Evolutionary conservation across 2,888 invertebrate genomes (phyloP).

Genomic region (Brachylomia viminalis): DNA sequence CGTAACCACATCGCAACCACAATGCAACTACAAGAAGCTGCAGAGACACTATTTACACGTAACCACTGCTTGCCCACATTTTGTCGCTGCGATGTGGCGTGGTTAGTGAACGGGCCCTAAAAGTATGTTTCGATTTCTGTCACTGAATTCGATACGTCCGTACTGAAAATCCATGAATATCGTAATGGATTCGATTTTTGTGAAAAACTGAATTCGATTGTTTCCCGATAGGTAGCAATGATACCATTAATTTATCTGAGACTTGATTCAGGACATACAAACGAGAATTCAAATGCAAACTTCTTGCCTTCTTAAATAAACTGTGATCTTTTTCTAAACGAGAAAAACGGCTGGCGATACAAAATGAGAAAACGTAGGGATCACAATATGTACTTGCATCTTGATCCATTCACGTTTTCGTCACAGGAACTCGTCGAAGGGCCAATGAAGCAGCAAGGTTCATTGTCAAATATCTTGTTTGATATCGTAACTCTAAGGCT

Average conservation of each 20-base stretch:
- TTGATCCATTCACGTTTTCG: constrained; percentile 16
- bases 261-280: constrained; percentile 27
- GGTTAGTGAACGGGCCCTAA: too few species aligned
- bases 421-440: constrained; percentile 15
- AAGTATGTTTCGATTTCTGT: not conserved
- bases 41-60: too few species aligned
- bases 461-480: constrained; percentile 9
- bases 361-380: constrained; percentile 28
- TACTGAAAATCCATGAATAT: not conserved
- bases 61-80: too few species aligned
- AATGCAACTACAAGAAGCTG: too few species aligned
- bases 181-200: too few species aligned
- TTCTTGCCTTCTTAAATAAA: constrained; percentile 14
- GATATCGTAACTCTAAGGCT: not conserved
- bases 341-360: not conserved
- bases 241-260: constrained; percentile 43
- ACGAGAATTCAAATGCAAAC: constrained; percentile 31
- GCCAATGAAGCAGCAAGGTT: constrained; percentile 2
- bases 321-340: not conserved
- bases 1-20: too few species aligned
- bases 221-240: constrained; percentile 31
- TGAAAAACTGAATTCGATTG: constrained; percentile 22
- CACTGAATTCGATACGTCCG: not conserved
- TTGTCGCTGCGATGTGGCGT: too few species aligned
- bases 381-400: constrained; percentile 29